Evolutionary conservation across 2,113 vertebrate genomes (phyloP).

Genomic region (Phrynosoma blainvillii): DNA sequence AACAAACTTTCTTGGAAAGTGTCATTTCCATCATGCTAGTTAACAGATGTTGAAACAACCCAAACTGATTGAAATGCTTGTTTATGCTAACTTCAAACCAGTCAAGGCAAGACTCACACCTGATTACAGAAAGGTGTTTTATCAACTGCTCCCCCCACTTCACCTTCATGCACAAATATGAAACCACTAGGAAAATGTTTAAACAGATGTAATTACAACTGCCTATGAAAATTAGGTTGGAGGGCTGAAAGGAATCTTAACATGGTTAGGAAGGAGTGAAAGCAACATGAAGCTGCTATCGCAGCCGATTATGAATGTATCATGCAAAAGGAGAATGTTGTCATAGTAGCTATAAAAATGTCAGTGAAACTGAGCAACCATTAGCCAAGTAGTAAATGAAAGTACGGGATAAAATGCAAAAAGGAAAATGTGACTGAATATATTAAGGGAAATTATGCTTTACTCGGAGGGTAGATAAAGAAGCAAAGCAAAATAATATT

Average conservation of each 20-base stretch:
- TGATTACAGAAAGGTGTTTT: constrained; percentile 60
- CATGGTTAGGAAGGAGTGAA: constrained; percentile 53
- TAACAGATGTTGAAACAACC: constrained; percentile 61
- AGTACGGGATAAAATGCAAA: constrained; percentile 52
- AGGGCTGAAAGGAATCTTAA: constrained; percentile 48
- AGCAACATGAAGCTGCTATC: constrained; percentile 45
- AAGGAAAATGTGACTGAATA: constrained; percentile 50
- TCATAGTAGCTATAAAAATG: constrained; percentile 67
- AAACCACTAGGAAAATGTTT: constrained; percentile 57
- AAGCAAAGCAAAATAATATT: constrained; percentile 47
- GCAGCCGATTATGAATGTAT: constrained; percentile 53
- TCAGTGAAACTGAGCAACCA: constrained; percentile 62
- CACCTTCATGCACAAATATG: constrained; percentile 47
- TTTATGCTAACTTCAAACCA: constrained; percentile 64
- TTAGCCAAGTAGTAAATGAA: constrained; percentile 63
- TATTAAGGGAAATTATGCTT: constrained; percentile 50
- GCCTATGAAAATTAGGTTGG: constrained; percentile 42
- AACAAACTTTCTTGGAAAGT: neutral
- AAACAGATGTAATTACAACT: constrained; percentile 54
- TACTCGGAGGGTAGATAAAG: constrained; percentile 34
- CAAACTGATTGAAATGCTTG: constrained; percentile 60
- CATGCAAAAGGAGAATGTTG: constrained; percentile 59
- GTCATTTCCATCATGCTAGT: constrained; percentile 36
- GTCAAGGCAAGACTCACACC: constrained; percentile 49
- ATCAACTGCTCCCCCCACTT: constrained; percentile 34